These are phyloP conservation scores for Typhlomys cinereus DNA, from an alignment of 2,113 vertebrate genomes.

Conservation along the genomic window DNA sequence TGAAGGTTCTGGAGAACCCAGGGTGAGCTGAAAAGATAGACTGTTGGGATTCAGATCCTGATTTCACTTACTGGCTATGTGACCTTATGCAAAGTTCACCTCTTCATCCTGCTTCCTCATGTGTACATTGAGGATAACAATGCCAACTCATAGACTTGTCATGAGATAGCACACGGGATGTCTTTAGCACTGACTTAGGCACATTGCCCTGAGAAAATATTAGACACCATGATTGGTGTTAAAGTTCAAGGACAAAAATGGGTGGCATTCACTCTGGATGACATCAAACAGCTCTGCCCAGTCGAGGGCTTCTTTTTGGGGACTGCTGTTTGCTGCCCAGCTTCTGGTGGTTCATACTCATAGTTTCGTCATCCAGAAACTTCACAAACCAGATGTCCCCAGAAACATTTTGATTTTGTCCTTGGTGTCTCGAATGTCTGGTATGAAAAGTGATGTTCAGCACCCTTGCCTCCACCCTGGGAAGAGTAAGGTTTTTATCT, in stretches of 20 bases:
- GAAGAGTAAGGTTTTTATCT: not conserved
- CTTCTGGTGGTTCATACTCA: not conserved
- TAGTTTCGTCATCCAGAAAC: not conserved
- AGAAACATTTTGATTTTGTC: not conserved
- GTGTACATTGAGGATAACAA: not conserved
- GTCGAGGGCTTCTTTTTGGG: not conserved
- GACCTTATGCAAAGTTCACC: not conserved
- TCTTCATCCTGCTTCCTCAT: slow-evolving; percentile 6
- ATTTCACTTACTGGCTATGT: not conserved
- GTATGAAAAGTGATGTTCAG: not conserved
- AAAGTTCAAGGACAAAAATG: not conserved
- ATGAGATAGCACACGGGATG: not conserved
- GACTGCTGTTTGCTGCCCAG: not conserved
- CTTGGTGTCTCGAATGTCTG: not conserved
- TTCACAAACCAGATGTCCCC: not conserved
- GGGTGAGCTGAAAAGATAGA: not conserved
- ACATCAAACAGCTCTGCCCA: not conserved
- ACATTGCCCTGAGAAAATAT: not conserved
- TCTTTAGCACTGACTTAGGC: not conserved
- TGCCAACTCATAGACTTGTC: not conserved
- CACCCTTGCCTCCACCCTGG: not conserved
- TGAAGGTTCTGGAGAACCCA: not conserved
- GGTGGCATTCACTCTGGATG: not conserved
- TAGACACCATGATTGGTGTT: not conserved
- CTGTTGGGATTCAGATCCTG: not conserved